Base-by-base conservation (phyloP, 2,888 invertebrate genomes). In the Aphelenchoides bicaudatus region DNA sequence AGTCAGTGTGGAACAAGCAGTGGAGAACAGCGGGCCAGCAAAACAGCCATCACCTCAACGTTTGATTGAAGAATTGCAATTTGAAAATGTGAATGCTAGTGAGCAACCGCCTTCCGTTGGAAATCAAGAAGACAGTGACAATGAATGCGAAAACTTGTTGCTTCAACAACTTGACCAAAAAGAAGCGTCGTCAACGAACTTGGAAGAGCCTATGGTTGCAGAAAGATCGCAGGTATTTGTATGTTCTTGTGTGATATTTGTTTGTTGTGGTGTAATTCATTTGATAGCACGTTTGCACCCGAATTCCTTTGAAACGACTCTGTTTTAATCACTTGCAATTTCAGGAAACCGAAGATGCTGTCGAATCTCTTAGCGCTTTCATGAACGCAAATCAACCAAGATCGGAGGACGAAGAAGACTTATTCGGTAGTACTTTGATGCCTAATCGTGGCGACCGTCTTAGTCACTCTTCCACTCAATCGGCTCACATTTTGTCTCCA, bases 301-400 rank as follows among this genome's bases (percentile, higher is more conserved):
- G n/a, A n/a, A n/a, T n/a, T n/a, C n/a, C n/a, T n/a, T n/a, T n/a
- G n/a, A n/a, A n/a, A n/a, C n/a, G n/a, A n/a, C n/a, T n/a, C n/a
- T 49, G 13, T 13, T 51, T 21, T 49, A 21, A 49, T 3, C 3
- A 19, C 13, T 58, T 23, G 13, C 3, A 19, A 51, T 56, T 58
- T 39, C 29, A 58, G 58, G 58, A 58, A 53, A 58, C 58, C 2
- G 58, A 58, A 39, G 54, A 58, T 28, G 58, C 58, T 5, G 53
- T 58, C 10, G 39, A 58, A 29, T 58, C 58, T 8, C 43, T 58
- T 16, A 43, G 46, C 28, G 53, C 50, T 13, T 19, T 53, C 46
- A 53, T 53, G 53, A 46, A 16, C 25, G 28, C 39, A 37, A 27
- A 30, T 3, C 10, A 21, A 19, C 21, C 43, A 8, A 19, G 43